These are phyloP conservation scores for Colostygia pectinataria DNA, from an alignment of 2,888 invertebrate species.

Conservation along the genomic window DNA sequence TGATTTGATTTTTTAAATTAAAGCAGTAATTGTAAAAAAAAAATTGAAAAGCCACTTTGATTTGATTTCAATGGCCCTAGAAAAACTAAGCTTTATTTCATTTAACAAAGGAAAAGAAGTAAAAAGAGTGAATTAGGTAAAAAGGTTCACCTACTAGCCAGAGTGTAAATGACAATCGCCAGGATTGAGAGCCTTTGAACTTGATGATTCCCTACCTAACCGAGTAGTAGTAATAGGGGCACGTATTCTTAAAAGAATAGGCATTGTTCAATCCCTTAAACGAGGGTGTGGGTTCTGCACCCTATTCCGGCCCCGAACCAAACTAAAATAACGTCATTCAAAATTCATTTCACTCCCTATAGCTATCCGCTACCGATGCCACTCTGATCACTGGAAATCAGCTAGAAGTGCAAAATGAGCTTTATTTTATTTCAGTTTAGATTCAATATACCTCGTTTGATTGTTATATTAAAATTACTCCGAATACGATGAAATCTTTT, in stretches of 20 bases:
- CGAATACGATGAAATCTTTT: too few species aligned
- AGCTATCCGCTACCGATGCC: slow-evolving; percentile 6
- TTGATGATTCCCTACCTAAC: not conserved
- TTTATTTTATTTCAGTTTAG: not conserved
- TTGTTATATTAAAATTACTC: not conserved
- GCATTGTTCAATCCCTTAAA: slow-evolving; percentile 16
- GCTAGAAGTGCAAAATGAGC: not conserved
- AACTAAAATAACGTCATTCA: slow-evolving; percentile 48
- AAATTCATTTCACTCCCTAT: slow-evolving; percentile 50
- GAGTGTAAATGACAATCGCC: not conserved
- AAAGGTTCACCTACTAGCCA: not conserved
- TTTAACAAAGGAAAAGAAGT: too few species aligned
- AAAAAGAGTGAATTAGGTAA: not conserved
- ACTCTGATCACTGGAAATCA: not conserved
- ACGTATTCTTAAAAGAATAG: slow-evolving; percentile 17
- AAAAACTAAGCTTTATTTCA: too few species aligned
- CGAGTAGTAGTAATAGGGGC: slow-evolving; percentile 1
- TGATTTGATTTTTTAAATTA: too few species aligned
- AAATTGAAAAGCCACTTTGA: too few species aligned
- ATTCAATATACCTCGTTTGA: not conserved
- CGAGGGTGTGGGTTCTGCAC: slow-evolving; percentile 6
- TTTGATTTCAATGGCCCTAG: too few species aligned
- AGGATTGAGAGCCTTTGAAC: not conserved
- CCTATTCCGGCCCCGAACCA: slow-evolving; percentile 20
- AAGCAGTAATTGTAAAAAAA: too few species aligned